These are phyloP conservation scores for Dorcus hopei DNA, from an alignment of 2,888 invertebrate genomes.

Conservation along the genomic window DNA sequence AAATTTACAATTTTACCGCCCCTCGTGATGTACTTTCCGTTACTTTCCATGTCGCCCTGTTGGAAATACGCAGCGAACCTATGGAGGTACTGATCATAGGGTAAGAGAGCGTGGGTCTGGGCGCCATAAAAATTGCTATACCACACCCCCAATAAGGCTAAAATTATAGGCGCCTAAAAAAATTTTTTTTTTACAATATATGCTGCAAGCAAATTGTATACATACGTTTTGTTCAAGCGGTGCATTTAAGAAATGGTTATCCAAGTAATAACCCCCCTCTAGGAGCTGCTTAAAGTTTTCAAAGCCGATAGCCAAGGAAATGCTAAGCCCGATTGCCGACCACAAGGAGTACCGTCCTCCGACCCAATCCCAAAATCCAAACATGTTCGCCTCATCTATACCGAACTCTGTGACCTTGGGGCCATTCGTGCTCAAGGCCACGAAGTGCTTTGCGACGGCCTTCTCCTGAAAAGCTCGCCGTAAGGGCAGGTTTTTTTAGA, in stretches of 20 bases:
- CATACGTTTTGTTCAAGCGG: slow-evolving; percentile 90
- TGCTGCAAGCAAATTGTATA: slow-evolving; percentile 17
- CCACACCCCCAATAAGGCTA: slow-evolving; percentile 91
- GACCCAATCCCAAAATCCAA: slow-evolving; percentile 99
- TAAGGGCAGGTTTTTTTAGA: too few relatives aligned
- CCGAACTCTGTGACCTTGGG: slow-evolving; percentile 96
- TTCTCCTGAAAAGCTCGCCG: slow-evolving; percentile 38
- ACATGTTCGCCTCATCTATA: slow-evolving; percentile 96
- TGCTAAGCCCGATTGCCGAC: slow-evolving; percentile 98
- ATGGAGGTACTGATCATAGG: slow-evolving; percentile 98
- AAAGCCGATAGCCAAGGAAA: slow-evolving; percentile 88
- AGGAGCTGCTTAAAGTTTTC: slow-evolving; percentile 91
- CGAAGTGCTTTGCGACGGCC: slow-evolving; percentile 95
- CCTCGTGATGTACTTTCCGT: slow-evolving; percentile 90
- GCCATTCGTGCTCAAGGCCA: slow-evolving; percentile 94
- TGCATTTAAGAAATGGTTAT: slow-evolving; percentile 84
- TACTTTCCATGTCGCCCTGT: slow-evolving; percentile 99
- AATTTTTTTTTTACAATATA: slow-evolving; percentile 3
- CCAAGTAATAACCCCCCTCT: slow-evolving; percentile 90
- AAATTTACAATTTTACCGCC: slow-evolving; percentile 55
- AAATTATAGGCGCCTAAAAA: slow-evolving; percentile 81
- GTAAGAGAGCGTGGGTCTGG: slow-evolving; percentile 93
- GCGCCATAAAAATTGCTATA: slow-evolving; percentile 93
- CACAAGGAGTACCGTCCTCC: slow-evolving; percentile 96
- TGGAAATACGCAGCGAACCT: slow-evolving; percentile 99